Base-by-base conservation (phyloP, 2,888 invertebrate species). In the Drosophila kanekoi region DNA sequence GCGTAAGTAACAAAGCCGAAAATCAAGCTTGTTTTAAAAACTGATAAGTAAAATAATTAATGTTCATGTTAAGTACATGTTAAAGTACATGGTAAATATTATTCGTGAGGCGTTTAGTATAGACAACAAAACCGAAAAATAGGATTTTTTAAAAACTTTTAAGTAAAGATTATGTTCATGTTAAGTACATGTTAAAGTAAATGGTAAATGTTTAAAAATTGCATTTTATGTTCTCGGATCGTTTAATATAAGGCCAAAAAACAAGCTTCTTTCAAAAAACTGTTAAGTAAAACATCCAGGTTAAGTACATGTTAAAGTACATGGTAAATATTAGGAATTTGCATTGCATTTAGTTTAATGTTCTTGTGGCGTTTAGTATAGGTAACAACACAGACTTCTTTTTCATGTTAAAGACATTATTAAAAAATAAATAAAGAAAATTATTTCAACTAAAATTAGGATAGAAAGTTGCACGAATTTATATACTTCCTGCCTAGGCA, bases 401-500 rank as follows among this genome's bases (percentile, higher is more conserved):
- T 18, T 38, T 1, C 28, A 8, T 2, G n/a, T 20, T 18, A 13
- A 37, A 38, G 14, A 44, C 11, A 35, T 4, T 18, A 11, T 33
- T 4, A 8, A 18, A n/a, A 45, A 23, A 20, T 6, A n/a, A 11
- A 9, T 6, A 28, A 32, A 10, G 32, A 16, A 43, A 28, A 48
- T 4, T 10, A 20, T 35, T 20, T 20, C 16, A 35, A 28, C n/a
- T 13, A 0, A 13, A 32, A 33, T 58, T 33, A 23, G 16, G 28
- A 37, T 18, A 10, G 2, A 51, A 23, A 40, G 33, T 53, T 47
- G 40, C 8, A 47, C 14, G 13, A 45, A 53, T 47, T 23, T 28
- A 10, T 18, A 8, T 13, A 62, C 37, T 18, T 56, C 68, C 66
- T 67, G 44, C 48, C 56, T 67, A 67, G 35, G 32, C 51, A 41